Evolutionary conservation across 2,888 invertebrate genomes (phyloP), one percentile per base, ranked within the genome.

Genomic region (Chloromyia formosa): DNA sequence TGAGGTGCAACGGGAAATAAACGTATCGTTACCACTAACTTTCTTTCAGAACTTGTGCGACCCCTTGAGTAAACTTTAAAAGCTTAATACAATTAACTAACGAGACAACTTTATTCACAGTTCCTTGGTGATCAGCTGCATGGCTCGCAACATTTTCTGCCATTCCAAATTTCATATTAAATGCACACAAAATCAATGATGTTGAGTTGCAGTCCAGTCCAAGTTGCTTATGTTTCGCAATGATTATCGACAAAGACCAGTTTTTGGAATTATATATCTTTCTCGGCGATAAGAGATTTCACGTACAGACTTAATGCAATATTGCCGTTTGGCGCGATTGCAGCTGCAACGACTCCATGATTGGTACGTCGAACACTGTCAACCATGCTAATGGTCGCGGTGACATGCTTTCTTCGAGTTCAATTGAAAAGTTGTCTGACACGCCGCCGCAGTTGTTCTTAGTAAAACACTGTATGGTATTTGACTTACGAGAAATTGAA

Each of bases 341-440:
- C 27, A 35, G 27, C 27, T 35, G 27, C 27, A 35, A 35, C 27
- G 49, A 49, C 49, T 49, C 49, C 4, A 58, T 23, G 20, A 23
- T 53, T 49, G 45, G 66, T 49, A 40, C 71, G 35, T 56, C 20
- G 20, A 71, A 71, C 56, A 35, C 40, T 58, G 58, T 58, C 42
- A 35, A 45, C 35, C 10, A 42, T n/a, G n/a, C 18, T n/a, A 42
- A 61, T 20, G 35, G 54, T 40, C 16, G 2, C 54, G 54, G 71
- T 71, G 71, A 71, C 71, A 71, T 71, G 71, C 71, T 71, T 71
- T 71, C 71, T 71, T 71, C 71, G 71, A 2, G 27, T 23, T 40
- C 22, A 62, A 27, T 18, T 68, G 49, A 56, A 71, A 71, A 71
- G 53, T 56, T 40, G 71, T n/a, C 71, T 18, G n/a, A 23, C 35